Conservation (phyloP, 2,888 invertebrate genomes). For the Notocelia uddmanniana region DNA sequence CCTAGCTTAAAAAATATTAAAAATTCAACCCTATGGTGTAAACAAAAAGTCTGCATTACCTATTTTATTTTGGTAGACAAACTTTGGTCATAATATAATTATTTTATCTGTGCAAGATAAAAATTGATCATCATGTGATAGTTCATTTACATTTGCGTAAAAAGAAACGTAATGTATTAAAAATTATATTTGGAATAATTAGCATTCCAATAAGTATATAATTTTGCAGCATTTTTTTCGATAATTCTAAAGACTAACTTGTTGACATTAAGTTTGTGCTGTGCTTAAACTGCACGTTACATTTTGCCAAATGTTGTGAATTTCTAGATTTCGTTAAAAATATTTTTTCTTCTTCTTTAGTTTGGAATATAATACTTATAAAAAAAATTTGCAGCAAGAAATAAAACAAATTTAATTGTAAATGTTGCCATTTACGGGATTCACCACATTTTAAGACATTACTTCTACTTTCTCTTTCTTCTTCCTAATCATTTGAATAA, state of each 20-base stretch:
- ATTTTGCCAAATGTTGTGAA: background rate
- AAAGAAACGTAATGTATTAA: background rate
- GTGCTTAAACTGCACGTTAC: background rate
- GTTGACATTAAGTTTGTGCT: background rate
- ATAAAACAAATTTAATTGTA: background rate
- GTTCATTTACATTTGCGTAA: background rate
- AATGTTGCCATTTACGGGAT: no score
- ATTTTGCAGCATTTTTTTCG: background rate
- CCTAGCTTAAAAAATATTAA: no score
- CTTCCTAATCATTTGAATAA: no score
- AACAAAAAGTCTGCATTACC: background rate
- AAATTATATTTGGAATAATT: background rate
- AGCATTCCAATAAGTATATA: background rate
- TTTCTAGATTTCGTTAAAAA: background rate
- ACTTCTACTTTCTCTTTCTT: no score
- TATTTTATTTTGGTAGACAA: background rate
- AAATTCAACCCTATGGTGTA: background rate
- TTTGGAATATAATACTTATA: no score
- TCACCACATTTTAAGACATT: no score
- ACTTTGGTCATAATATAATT: no score
- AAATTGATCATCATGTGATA: background rate
- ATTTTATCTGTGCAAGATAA: no score
- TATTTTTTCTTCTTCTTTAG: background rate
- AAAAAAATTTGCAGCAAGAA: background rate
- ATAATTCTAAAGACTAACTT: background rate